Evolutionary conservation across 64 coral and sea anemone species (phyloP).

Genomic region (Dendronephthya gigantea): DNA sequence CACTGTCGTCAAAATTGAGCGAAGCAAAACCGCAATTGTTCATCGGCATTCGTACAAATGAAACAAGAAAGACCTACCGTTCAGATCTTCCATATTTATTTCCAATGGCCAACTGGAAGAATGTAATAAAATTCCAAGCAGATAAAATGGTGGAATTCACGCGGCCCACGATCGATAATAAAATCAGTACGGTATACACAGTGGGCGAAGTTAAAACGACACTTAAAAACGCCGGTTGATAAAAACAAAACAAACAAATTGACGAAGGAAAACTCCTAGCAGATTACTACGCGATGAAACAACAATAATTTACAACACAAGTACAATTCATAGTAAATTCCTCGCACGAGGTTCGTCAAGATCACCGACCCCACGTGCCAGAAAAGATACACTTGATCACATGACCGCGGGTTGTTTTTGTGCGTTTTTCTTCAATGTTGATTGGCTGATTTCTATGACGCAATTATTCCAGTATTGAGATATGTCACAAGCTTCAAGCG

Average conservation of each 20-base stretch:
- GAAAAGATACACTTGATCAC: neutral
- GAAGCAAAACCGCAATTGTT: neutral
- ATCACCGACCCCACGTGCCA: neutral
- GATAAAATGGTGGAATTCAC: neutral
- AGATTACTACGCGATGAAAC: neutral
- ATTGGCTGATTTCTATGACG: neutral
- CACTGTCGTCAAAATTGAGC: neutral
- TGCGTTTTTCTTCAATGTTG: neutral
- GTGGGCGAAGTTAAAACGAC: neutral
- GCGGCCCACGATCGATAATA: neutral
- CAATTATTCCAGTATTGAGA: too few relatives aligned
- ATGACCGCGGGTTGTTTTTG: neutral
- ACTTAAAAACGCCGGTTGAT: neutral
- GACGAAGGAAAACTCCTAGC: neutral
- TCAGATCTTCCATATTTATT: neutral
- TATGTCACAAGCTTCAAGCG: too few relatives aligned
- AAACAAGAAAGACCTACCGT: neutral
- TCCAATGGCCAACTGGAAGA: neutral
- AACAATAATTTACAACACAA: conserved; percentile 4
- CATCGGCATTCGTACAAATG: neutral
- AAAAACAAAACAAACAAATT: neutral
- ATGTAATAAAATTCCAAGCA: neutral
- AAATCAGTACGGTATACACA: neutral
- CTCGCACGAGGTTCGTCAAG: neutral
- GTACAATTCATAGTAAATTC: conserved; percentile 4